Evolutionary conservation across 2,797 vertebrate species (phyloP), one percentile per base, ranked within the genome.

Genomic region (Garrulus glandarius): DNA sequence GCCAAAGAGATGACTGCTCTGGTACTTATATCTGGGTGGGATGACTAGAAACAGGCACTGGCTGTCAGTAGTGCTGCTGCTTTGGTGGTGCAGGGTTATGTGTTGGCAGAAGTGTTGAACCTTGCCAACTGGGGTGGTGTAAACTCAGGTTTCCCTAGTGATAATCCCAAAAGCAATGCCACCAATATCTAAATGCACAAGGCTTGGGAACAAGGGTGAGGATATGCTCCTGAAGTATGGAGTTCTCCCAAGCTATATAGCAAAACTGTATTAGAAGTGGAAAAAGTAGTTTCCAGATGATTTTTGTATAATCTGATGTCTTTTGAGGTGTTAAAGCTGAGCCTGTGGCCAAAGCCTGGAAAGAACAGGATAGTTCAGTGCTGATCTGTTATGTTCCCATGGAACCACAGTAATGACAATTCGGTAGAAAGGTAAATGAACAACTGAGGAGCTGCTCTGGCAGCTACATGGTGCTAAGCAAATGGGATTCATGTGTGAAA

Each of bases 21-120:
- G 24, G 13, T 65, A 9, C 43, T 52, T 0, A 0, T 3, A 2
- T 34, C 23, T 9, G 16, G 7, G n/a, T n/a, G 36, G 52, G 36
- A 9, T 77, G 30, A 34, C 21, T 19, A 30, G 26, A n/a, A 63
- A 14, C 16, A 49, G 24, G 19, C 43, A 10, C 34, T 50, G 68
- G 21, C 44, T 63, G 17, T 27, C 26, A 15, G 34, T 23, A 47
- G 61, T 29, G 27, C 50, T 85, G 30, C 23, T 43, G 41, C 24
- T 49, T 22, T 22, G 11, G 20, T 47, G 22, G 27, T 26, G 5
- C 18, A 43, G 50, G 36, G 10, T 65, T 23, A 43, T 2, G 4
- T 37, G 10, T 47, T 69, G n/a, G n/a, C 29, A 50, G 61, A 63
- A 64, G 24, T 24, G 13, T 3, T 67, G 26, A 49, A 23, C 22